phyloP scores from a whole-genome alignment of 2,888 invertebrate genomes.

The Drosophila sordidula region DNA sequence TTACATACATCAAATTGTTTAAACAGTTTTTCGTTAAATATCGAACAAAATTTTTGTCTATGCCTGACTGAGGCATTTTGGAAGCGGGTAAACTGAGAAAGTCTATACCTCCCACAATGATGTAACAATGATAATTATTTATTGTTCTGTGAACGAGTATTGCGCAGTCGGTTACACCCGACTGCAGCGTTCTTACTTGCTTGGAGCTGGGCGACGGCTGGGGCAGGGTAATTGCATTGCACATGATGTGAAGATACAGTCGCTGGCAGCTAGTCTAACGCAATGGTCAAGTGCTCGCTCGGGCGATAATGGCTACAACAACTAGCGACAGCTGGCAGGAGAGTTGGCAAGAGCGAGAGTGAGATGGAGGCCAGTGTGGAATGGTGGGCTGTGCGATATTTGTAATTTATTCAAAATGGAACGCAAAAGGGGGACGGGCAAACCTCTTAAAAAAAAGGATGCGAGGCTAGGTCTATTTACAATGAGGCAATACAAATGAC shows the following conservation, averaged over 20 bases:
- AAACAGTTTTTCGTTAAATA: too few relatives aligned
- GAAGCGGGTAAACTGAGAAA: too few relatives aligned
- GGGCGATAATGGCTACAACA: conserved; percentile 11
- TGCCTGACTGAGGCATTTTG: too few relatives aligned
- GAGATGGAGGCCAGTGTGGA: not conserved
- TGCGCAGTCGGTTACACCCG: too few relatives aligned
- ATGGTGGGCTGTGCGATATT: not conserved
- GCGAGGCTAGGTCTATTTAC: too few relatives aligned
- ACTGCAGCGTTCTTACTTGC: too few relatives aligned
- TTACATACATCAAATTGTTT: too few relatives aligned
- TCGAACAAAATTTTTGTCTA: too few relatives aligned
- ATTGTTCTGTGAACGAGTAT: too few relatives aligned
- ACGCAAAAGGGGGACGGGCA: not conserved
- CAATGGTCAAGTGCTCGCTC: conserved; percentile 17
- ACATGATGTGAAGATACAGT: conserved; percentile 5
- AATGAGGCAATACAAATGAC: too few relatives aligned
- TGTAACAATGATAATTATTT: too few relatives aligned
- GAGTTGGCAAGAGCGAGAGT: not conserved
- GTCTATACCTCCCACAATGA: too few relatives aligned
- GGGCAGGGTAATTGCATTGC: not conserved
- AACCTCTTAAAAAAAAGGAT: not conserved
- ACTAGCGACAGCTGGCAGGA: conserved; percentile 1
- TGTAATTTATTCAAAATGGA: conserved; percentile 19
- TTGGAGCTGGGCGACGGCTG: not conserved
- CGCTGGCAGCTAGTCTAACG: conserved; percentile 7